Evolutionary conservation across 2,113 vertebrate species (phyloP), one percentile per base, ranked within the genome.

Genomic region (Empidonax alnorum): DNA sequence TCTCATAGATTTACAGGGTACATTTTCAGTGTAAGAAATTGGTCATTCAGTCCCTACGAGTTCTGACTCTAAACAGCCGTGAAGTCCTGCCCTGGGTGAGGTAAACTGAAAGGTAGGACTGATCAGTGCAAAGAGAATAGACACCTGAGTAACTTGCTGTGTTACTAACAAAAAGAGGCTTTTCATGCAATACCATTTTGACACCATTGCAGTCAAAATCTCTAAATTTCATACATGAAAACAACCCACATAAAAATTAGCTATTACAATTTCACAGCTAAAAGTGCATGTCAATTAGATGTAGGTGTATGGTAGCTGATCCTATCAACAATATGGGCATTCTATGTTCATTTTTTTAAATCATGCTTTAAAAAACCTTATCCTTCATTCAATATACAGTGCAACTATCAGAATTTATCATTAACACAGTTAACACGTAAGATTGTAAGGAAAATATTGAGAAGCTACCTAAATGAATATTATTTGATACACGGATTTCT

Each of bases 1-100:
- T 95, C n/a, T 53, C 8, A 28, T 9, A 37, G 5, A 35, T 33
- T 74, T 25, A 7, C 12, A 27, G n/a, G 14, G 14, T 71, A 28
- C 4, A 49, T 80, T 85, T 95, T 93, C 65, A 71, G 15, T 58
- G 59, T 47, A 49, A 88, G 23, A 61, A 92, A 86, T 62, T 37
- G 80, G 23, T 61, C 67, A 23, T 62, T 84, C 37, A 42, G 4
- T 9, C 63, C 35, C 27, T 88, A 24, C 27, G 76, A 56, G 17
- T 85, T 88, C 94, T 91, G 82, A 52, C 76, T 94, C 66, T 90
- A 94, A 93, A 91, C 58, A 96, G 35, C 67, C 74, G 79, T 20
- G 41, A 92, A 90, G 27, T 68, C 17, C 31, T 86, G 87, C 80
- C 82, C 39, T n/a, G 46, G 7, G 0, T 23, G 15, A 73, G 10